Conservation (phyloP, 2,797 vertebrate species). For the Glossophaga mutica region DNA sequence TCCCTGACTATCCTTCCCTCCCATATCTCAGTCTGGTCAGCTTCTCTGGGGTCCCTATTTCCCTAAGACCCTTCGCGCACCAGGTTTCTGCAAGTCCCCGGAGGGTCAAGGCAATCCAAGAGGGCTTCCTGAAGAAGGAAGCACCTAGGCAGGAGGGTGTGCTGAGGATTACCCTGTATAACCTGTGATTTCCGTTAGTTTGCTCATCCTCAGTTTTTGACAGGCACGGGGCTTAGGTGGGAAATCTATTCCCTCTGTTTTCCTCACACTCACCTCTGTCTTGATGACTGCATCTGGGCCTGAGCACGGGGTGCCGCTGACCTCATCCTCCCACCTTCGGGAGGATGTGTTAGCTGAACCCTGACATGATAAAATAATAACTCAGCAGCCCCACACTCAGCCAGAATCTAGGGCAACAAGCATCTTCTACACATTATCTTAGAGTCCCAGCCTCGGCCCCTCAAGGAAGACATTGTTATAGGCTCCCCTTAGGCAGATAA, state of each 20-base stretch:
- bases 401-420: neutral
- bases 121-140: conserved; percentile 24
- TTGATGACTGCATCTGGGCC: neutral
- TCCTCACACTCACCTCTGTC: neutral
- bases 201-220: neutral
- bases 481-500: no score
- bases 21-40: neutral
- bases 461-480: neutral
- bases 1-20: neutral
- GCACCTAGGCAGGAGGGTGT: neutral
- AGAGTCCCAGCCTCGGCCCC: neutral
- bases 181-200: neutral
- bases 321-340: neutral
- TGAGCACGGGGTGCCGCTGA: neutral
- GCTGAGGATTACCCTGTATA: neutral
- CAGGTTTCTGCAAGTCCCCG: neutral
- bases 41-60: neutral
- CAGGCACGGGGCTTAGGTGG: neutral
- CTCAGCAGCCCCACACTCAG: neutral
- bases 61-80: neutral
- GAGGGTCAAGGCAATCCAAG: neutral
- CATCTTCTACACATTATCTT: neutral
- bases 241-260: neutral
- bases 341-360: neutral
- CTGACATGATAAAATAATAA: neutral